Evolutionary conservation across 2,797 vertebrate species (phyloP).

Genomic region (Spinibarbus caldwelli): DNA sequence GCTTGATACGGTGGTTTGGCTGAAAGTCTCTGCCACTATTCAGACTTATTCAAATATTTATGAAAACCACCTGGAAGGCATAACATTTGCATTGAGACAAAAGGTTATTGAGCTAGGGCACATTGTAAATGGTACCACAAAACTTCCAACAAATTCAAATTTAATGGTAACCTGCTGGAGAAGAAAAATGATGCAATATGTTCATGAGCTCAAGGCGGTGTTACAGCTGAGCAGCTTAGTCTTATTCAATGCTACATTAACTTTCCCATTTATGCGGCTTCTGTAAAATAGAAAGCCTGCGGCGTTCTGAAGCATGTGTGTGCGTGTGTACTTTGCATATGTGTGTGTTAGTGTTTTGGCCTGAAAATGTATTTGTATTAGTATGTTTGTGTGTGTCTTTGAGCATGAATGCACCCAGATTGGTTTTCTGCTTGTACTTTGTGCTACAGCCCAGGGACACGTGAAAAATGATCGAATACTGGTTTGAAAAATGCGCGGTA

Average conservation of each 20-base stretch:
- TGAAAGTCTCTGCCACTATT: constrained; percentile 69
- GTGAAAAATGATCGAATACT: constrained; percentile 69
- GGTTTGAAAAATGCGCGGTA: constrained; percentile 21
- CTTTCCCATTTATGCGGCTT: constrained; percentile 89
- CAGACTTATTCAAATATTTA: constrained; percentile 81
- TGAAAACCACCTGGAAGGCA: constrained; percentile 71
- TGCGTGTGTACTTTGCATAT: constrained; percentile 45
- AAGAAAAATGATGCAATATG: constrained; percentile 86
- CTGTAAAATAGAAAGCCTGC: constrained; percentile 87
- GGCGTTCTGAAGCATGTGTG: constrained; percentile 72
- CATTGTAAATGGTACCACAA: constrained; percentile 80
- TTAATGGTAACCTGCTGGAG: constrained; percentile 82
- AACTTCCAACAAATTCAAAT: constrained; percentile 84
- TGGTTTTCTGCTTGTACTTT: constrained; percentile 70
- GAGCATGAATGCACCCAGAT: constrained; percentile 67
- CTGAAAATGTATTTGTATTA: constrained; percentile 53
- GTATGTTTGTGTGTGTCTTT: constrained; percentile 50
- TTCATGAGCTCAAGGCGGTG: constrained; percentile 80
- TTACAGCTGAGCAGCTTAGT: constrained; percentile 82
- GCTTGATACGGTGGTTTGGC: constrained; percentile 40
- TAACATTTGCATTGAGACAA: constrained; percentile 82
- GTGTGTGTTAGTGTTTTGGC: constrained; percentile 31
- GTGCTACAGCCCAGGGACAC: constrained; percentile 64
- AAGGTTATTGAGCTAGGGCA: constrained; percentile 79
- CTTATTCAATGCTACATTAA: constrained; percentile 94